phyloP scores from a whole-genome alignment of 1,140 invertebrate species.

The Atta colombica region DNA sequence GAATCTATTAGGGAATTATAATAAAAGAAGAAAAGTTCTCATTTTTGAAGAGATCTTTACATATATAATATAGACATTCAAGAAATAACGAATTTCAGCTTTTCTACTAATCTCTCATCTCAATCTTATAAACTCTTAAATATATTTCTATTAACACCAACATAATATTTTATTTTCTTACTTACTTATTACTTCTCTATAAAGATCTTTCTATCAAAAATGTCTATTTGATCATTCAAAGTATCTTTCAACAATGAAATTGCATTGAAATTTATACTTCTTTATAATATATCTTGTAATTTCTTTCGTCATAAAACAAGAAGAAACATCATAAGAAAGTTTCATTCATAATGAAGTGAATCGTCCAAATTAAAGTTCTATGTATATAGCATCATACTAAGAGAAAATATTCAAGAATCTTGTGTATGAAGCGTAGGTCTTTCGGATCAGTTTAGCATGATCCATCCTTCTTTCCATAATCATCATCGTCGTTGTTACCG shows the following conservation, averaged over 20 bases:
- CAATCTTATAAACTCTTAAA: not conserved
- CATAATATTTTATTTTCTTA: not conserved
- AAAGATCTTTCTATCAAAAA: not conserved
- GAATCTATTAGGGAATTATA: too few species aligned
- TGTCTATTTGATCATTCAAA: not conserved
- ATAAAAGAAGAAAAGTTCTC: too few species aligned
- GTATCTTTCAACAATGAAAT: not conserved
- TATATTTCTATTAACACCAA: slow-evolving; percentile 5
- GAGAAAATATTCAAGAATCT: not conserved
- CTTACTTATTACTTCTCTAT: not conserved
- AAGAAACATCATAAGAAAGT: not conserved
- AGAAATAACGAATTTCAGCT: not conserved
- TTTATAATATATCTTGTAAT: not conserved
- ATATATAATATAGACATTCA: not conserved
- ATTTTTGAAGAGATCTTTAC: not conserved
- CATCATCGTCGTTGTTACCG: slow-evolving; percentile 1
- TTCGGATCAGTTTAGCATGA: not conserved
- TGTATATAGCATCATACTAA: not conserved
- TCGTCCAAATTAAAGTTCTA: not conserved
- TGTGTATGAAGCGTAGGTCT: not conserved
- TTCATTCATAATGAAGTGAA: not conserved
- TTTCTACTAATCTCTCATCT: too few species aligned
- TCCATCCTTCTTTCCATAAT: not conserved
- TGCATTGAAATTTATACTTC: not conserved
- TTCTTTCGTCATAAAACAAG: not conserved